These are phyloP conservation scores for Stegodyphus dumicola DNA, from an alignment of 1,140 invertebrate species.

Conservation along the genomic window DNA sequence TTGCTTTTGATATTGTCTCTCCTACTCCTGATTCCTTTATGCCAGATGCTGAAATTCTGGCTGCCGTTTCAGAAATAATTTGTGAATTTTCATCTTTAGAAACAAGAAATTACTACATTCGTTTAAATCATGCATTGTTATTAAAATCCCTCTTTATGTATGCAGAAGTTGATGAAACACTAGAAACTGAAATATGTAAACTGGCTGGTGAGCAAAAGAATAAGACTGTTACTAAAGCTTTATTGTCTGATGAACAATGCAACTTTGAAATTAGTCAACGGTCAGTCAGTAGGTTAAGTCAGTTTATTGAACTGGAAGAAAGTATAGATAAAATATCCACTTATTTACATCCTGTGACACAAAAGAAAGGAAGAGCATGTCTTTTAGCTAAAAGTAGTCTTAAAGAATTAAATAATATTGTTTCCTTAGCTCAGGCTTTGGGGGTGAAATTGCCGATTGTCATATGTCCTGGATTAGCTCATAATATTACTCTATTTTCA, in stretches of 20 bases:
- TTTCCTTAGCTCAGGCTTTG: slow-evolving; percentile 84
- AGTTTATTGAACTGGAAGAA: slow-evolving; percentile 80
- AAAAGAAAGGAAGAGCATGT: slow-evolving; percentile 75
- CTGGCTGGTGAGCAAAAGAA: slow-evolving; percentile 42
- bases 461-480: slow-evolving; percentile 75
- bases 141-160: slow-evolving; percentile 82
- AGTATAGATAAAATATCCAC: slow-evolving; percentile 73
- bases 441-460: slow-evolving; percentile 73
- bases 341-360: slow-evolving; percentile 21
- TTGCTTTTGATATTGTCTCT: slow-evolving; percentile 92
- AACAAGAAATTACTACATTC: slow-evolving; percentile 78
- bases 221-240: slow-evolving; percentile 72
- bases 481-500: slow-evolving; percentile 76
- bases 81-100: slow-evolving; percentile 77
- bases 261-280: slow-evolving; percentile 79
- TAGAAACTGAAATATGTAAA: slow-evolving; percentile 29
- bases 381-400: slow-evolving; percentile 67
- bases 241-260: slow-evolving; percentile 74
- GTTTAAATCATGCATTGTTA: slow-evolving; percentile 85
- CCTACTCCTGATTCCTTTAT: slow-evolving; percentile 74
- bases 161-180: slow-evolving; percentile 80
- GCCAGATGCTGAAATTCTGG: slow-evolving; percentile 87
- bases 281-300: slow-evolving; percentile 77
- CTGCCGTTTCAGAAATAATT: slow-evolving; percentile 81
- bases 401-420: slow-evolving; percentile 75